Evolutionary conservation across 2,797 vertebrate species (phyloP).

Genomic region (Pantherophis alleghaniensis): DNA sequence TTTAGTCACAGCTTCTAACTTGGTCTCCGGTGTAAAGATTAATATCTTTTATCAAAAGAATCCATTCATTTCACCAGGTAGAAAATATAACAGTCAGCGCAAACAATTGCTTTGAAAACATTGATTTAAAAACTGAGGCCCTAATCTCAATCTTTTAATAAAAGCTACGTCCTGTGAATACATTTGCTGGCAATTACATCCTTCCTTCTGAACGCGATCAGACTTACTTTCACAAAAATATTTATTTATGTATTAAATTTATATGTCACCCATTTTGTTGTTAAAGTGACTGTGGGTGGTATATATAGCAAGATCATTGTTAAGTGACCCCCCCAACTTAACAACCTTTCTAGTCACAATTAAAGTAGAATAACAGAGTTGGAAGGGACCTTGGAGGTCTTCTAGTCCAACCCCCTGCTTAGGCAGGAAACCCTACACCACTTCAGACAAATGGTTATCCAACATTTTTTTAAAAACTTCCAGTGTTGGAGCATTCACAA

Average conservation of each 20-base stretch:
- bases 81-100: background rate
- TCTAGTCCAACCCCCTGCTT: too few species aligned
- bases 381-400: too few species aligned
- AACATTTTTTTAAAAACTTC: too few species aligned
- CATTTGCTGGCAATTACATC: background rate
- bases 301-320: background rate
- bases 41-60: constrained; percentile 39
- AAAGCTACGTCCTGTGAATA: background rate
- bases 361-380: too few species aligned
- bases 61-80: background rate
- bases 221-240: background rate
- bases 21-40: constrained; percentile 34
- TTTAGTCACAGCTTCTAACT: constrained; percentile 45
- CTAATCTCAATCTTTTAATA: background rate
- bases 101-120: background rate
- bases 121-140: background rate
- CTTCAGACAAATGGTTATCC: too few species aligned
- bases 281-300: background rate
- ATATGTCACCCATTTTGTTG: background rate
- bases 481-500: too few species aligned
- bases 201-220: background rate
- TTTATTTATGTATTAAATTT: background rate
- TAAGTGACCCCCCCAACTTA: background rate
- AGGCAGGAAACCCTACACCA: too few species aligned
- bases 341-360: background rate